Base-by-base conservation (phyloP, 2,888 invertebrate species). In the Portevinia maculata region DNA sequence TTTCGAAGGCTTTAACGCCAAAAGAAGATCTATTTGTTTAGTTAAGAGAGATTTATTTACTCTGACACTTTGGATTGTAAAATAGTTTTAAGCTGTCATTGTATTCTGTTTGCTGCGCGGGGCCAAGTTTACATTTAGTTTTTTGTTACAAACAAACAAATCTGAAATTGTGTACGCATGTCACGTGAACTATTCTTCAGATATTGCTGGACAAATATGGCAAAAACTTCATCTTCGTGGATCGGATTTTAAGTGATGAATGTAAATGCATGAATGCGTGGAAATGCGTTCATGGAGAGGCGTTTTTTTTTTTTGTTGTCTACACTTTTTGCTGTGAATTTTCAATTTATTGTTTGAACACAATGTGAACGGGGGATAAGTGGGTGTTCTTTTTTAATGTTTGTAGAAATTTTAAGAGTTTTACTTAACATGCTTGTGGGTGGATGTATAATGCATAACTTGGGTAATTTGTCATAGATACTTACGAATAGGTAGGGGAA, bases 1-100 rank as follows among this genome's bases (percentile, higher is more conserved):
- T 73, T 83, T 83, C 60, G 67, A 78, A 78, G 83, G 50, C 83
- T 78, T 67, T 76, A 53, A 76, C 44, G 59, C 69, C 71, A 65
- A 71, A 70, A 59, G 65, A 73, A 83, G 78, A 78, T 83, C 83
- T 83, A 83, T 83, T 83, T 83, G 83, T 83, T 83, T 67, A 78
- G 78, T 78, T 83, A 83, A 83, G 83, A 83, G 78, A 83, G 83
- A 83, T 83, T 83, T 83, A 83, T 83, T 83, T 83, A 71, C 78
- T 73, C 76, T 73, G 83, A 78, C 83, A 83, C 83, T 83, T 53
- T 60, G 67, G 37, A 53, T 57, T 55, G 70, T 76, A 76, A 76
- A 81, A 81, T 76, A 71, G 76, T 81, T 81, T 81, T 64, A 24
- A 59, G 50, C 67, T 76, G 65, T 60, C 81, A 65, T 70, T 76